A percentile compares a stretch with the other conserved stretches of the same genome.
These are phyloP conservation scores for Neelides sp. DNA, from an alignment of 1,140 invertebrate species.

Conservation along the genomic window DNA sequence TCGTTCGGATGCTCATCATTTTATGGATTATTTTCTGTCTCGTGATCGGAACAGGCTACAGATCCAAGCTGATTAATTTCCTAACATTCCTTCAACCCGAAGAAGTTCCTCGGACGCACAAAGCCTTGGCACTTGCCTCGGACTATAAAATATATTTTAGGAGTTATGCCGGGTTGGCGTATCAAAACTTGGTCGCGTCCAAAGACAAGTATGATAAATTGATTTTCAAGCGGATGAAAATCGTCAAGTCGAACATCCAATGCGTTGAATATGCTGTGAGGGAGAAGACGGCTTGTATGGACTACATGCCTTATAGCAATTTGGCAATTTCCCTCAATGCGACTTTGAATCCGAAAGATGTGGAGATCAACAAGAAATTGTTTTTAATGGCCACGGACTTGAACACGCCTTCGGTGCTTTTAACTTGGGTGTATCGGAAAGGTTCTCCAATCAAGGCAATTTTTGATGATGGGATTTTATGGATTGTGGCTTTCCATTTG, in stretches of 20 bases:
- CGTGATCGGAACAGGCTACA: neutral
- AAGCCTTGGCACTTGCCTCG: neutral
- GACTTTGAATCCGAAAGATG: too few species aligned
- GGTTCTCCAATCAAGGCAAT: neutral
- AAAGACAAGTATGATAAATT: neutral
- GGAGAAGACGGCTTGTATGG: neutral
- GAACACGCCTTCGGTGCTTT: too few species aligned
- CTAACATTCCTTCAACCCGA: neutral
- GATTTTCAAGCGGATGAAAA: neutral
- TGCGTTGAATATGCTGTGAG: neutral
- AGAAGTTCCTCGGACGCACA: neutral
- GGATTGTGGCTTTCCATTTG: neutral
- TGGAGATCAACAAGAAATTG: too few species aligned
- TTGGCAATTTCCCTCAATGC: too few species aligned
- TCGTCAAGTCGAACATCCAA: neutral
- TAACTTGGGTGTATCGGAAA: neutral
- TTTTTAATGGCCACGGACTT: too few species aligned
- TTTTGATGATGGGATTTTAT: neutral
- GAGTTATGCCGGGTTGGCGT: neutral
- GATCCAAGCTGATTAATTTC: slow-evolving; percentile 6
- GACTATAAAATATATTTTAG: neutral
- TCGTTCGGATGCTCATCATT: slow-evolving; percentile 2
- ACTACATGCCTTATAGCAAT: neutral
- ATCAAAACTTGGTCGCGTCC: neutral
- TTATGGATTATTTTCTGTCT: slow-evolving; percentile 4